Percentiles rank a stretch among this genome's conserved stretches.
Evolutionary conservation across 2,797 vertebrate genomes (phyloP).

Genomic region (Carcharodon carcharias): DNA sequence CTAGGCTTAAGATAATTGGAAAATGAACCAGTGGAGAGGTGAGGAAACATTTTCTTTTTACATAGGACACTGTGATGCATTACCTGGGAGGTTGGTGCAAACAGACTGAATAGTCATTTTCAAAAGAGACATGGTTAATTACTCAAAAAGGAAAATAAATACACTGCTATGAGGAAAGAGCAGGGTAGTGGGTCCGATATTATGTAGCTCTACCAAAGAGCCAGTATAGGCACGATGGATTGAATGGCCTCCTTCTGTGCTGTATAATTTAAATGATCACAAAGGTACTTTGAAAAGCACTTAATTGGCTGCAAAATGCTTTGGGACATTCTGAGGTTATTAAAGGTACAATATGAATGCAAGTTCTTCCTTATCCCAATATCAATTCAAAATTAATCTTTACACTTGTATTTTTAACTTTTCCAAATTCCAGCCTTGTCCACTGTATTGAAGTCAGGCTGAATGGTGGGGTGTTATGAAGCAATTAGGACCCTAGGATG

Average conservation of each 20-base stretch:
- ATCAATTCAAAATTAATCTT: background rate
- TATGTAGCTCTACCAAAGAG: background rate
- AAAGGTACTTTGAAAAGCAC: background rate
- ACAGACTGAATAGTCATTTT: too few species aligned
- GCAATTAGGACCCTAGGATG: background rate
- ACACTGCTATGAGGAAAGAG: background rate
- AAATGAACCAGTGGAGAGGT: background rate
- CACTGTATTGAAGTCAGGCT: background rate
- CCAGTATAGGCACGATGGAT: background rate
- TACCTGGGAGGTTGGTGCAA: background rate
- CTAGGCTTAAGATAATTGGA: too few species aligned
- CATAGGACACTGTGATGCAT: too few species aligned
- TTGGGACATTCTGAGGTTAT: background rate
- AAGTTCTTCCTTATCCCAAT: background rate
- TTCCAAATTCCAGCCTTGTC: background rate
- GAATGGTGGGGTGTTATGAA: background rate
- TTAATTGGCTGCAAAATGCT: background rate
- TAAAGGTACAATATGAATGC: background rate
- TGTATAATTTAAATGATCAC: background rate
- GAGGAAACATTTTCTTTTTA: background rate
- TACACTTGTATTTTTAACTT: background rate
- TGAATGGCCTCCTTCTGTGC: background rate
- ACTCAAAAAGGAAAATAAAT: too few species aligned
- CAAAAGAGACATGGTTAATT: too few species aligned
- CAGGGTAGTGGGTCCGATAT: background rate